A percentile compares a stretch with the other conserved stretches of the same genome.
These are phyloP conservation scores for Rhinatrema bivittatum DNA, from an alignment of 2,797 vertebrate genomes.

Conservation along the genomic window DNA sequence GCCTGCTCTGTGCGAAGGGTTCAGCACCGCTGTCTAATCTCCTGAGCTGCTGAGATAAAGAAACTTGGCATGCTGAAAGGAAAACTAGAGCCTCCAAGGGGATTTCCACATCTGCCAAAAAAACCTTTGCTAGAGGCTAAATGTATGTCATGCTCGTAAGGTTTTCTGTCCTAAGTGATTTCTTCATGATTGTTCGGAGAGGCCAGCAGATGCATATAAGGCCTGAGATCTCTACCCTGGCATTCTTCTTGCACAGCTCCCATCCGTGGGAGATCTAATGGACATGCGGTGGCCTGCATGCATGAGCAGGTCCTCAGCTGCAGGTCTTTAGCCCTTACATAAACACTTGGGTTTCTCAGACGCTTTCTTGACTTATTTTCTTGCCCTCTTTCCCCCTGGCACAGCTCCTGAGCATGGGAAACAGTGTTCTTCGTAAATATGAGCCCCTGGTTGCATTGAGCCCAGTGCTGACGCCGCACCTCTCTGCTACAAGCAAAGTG, in stretches of 20 bases:
- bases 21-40: background rate
- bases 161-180: background rate
- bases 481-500: no score
- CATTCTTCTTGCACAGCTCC: no score
- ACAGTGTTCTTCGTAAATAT: slow-evolving; percentile 23
- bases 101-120: background rate
- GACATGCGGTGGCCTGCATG: no score
- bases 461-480: background rate
- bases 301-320: slow-evolving; percentile 1
- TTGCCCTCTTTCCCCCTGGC: slow-evolving; percentile 23
- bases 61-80: background rate
- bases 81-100: background rate
- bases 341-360: slow-evolving; percentile 33
- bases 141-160: background rate
- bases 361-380: slow-evolving; percentile 3
- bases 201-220: no score
- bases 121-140: background rate
- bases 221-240: background rate
- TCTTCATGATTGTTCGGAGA: no score
- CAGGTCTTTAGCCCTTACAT: slow-evolving; percentile 17
- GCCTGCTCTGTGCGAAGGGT: no score
- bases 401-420: slow-evolving; percentile 35
- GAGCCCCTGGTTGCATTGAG: slow-evolving; percentile 29
- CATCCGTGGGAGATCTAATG: no score
- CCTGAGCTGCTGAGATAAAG: background rate